These are phyloP conservation scores for Drosophila peninsularis DNA, from an alignment of 2,888 invertebrate genomes.

Conservation along the genomic window DNA sequence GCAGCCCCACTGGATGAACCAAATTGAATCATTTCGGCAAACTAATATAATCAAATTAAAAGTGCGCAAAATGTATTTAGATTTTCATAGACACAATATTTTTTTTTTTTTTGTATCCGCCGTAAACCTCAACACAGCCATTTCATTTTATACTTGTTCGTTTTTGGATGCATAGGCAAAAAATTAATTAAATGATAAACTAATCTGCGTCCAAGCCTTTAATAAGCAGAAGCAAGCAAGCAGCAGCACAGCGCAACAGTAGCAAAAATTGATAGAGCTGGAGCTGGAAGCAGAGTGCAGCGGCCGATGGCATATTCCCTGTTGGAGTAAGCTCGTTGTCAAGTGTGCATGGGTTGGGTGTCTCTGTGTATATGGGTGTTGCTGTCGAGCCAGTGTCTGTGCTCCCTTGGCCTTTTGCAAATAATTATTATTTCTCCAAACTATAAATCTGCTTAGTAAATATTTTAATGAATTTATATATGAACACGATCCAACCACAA, in stretches of 20 bases:
- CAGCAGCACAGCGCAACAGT: constrained; percentile 30
- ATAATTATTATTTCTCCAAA: constrained; percentile 77
- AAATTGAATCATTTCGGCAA: constrained; percentile 73
- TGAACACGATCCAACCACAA: constrained; percentile 5
- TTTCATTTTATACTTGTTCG: constrained; percentile 9
- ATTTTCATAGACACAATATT: constrained; percentile 11
- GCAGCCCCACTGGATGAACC: constrained; percentile 20
- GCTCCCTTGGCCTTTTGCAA: constrained; percentile 60
- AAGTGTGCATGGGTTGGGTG: constrained; percentile 2
- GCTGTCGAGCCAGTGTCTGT: constrained; percentile 28
- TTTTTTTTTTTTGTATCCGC: constrained; percentile 4
- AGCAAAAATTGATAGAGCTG: constrained; percentile 40
- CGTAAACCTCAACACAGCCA: constrained; percentile 30
- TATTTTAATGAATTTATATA: constrained; percentile 65
- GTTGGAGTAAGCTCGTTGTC: constrained; percentile 9
- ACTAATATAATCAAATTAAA: constrained; percentile 78
- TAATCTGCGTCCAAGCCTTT: constrained; percentile 79
- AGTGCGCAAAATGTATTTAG: constrained; percentile 42
- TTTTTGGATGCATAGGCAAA: constrained; percentile 54
- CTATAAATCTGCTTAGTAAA: constrained; percentile 78
- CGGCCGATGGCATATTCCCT: constrained; percentile 3
- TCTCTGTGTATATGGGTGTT: background rate
- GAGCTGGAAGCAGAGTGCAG: constrained; percentile 31
- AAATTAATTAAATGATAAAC: constrained; percentile 84
- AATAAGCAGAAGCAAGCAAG: constrained; percentile 63